Evolutionary conservation across 2,888 invertebrate genomes (phyloP).

Genomic region (Phanerotoma sp.): DNA sequence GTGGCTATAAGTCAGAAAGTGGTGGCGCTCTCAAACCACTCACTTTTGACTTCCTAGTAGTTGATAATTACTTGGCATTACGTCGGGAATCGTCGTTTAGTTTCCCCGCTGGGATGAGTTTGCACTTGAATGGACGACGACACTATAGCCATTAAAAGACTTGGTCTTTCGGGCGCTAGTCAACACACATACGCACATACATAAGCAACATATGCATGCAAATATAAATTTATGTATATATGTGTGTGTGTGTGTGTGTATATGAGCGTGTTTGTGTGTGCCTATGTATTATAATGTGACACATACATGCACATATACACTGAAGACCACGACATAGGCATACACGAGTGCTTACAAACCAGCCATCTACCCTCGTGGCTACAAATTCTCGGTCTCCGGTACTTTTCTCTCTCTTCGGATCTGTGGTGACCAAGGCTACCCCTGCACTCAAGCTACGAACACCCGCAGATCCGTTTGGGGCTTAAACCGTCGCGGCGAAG

Average conservation of each 20-base stretch:
- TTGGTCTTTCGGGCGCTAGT: too few species aligned
- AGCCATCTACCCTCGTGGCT: conserved; percentile 12
- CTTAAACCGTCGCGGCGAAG: conserved; percentile 43
- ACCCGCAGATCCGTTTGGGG: conserved; percentile 39
- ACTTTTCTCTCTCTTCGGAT: conserved; percentile 5
- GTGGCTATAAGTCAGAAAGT: conserved; percentile 13
- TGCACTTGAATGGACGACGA: too few species aligned
- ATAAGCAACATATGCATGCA: too few species aligned
- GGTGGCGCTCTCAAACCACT: conserved; percentile 29
- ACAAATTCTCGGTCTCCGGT: conserved; percentile 17
- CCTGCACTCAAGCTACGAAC: too few species aligned
- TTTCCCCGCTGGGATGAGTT: not conserved
- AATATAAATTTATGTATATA: too few species aligned
- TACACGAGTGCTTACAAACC: conserved; percentile 16
- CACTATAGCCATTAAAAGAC: too few species aligned
- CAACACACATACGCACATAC: too few species aligned
- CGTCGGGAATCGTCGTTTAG: conserved; percentile 36
- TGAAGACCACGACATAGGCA: too few species aligned
- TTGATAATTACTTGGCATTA: conserved; percentile 52
- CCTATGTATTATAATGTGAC: too few species aligned
- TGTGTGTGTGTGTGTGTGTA: too few species aligned
- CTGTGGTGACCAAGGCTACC: not conserved
- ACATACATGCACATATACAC: not conserved
- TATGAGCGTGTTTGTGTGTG: too few species aligned
- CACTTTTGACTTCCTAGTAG: conserved; percentile 50